Conservation (phyloP, 2,797 vertebrate genomes). For the Onychomys leucogaster region DNA sequence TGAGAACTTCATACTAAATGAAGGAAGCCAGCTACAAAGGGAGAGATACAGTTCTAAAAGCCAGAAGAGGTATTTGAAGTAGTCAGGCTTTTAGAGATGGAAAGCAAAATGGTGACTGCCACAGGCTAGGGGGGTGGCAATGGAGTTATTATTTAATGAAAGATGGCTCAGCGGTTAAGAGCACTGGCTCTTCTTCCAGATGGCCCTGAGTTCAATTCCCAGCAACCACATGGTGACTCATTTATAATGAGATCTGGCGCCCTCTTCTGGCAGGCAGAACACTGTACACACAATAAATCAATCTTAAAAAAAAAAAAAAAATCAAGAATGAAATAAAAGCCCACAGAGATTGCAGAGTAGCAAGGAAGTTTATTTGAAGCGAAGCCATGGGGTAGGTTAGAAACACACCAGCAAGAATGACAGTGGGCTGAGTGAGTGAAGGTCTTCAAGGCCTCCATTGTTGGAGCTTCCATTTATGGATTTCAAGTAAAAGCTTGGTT, state of each 20-base stretch:
- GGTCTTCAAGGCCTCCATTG: background rate
- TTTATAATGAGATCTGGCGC: no score
- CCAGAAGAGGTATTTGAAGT: background rate
- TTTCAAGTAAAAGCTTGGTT: background rate
- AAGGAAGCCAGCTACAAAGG: background rate
- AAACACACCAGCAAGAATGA: background rate
- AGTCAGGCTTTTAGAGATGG: background rate
- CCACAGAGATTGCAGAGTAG: background rate
- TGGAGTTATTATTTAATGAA: background rate
- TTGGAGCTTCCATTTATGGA: background rate
- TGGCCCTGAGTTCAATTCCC: no score
- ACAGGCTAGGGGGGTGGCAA: background rate
- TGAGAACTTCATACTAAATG: background rate
- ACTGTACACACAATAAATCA: no score
- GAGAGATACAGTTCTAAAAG: background rate
- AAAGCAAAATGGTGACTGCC: background rate
- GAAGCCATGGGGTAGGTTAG: background rate
- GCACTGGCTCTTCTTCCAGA: no score
- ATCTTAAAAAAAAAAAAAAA: no score
- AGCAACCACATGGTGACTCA: no score
- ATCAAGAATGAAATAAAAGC: background rate
- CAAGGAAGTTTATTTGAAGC: background rate
- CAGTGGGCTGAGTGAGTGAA: background rate
- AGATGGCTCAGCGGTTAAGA: no score
- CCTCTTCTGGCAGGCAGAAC: no score